phyloP scores from a whole-genome alignment of 2,113 vertebrate species.

The Phoxinus phoxinus region DNA sequence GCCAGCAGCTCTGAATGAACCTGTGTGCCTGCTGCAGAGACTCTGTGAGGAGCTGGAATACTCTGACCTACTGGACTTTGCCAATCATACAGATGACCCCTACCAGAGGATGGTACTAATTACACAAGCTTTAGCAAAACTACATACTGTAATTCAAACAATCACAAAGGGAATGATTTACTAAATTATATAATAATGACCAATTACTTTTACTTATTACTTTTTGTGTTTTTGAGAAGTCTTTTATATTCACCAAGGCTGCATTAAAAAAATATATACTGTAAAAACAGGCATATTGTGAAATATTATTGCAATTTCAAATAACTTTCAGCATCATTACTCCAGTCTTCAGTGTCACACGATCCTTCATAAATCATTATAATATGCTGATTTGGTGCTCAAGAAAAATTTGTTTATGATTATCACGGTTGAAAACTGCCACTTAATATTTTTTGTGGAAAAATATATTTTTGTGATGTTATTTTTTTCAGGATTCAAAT shows the following conservation, averaged over 20 bases:
- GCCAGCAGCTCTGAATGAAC: constrained; percentile 95
- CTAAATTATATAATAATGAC: not conserved
- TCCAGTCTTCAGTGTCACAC: not conserved
- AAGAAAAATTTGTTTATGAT: not conserved
- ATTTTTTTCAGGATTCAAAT: not conserved
- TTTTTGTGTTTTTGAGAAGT: not conserved
- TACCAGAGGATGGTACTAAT: constrained; percentile 88
- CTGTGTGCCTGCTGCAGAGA: constrained; percentile 91
- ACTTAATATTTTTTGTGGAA: too few relatives aligned
- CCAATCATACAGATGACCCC: constrained; percentile 77
- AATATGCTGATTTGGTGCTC: not conserved
- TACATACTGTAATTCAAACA: not conserved
- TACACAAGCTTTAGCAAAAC: not conserved
- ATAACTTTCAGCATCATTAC: not conserved
- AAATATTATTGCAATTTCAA: not conserved
- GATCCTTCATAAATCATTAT: not conserved
- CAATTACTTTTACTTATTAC: not conserved
- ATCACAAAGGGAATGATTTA: not conserved
- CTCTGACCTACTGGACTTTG: constrained; percentile 90
- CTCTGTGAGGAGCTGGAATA: constrained; percentile 98
- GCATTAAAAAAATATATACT: not conserved
- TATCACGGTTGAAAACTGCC: too few relatives aligned
- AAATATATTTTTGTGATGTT: too few relatives aligned
- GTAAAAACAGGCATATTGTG: not conserved
- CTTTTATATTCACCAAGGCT: not conserved